A percentile compares a stretch with the other conserved stretches of the same genome.
phyloP scores from a whole-genome alignment of 1,140 invertebrate genomes.

The Drosophila nigromelanica region DNA sequence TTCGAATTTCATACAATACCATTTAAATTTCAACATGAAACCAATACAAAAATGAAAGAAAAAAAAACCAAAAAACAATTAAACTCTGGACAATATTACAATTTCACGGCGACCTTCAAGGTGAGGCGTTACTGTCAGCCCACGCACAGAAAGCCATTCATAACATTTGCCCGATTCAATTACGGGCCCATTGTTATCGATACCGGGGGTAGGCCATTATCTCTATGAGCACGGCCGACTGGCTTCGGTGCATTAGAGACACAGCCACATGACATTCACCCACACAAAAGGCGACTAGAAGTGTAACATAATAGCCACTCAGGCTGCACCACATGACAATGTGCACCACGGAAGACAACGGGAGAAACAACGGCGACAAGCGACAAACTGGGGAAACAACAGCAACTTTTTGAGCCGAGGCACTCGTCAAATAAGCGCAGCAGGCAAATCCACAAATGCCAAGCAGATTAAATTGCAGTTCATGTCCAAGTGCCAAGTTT shows the following conservation, averaged over 20 bases:
- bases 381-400: conserved; percentile 18
- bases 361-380: neutral
- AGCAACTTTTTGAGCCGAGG: conserved; percentile 12
- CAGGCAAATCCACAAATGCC: conserved; percentile 26
- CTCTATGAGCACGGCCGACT: conserved; percentile 36
- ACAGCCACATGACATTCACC: conserved; percentile 26
- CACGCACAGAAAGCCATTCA: conserved; percentile 64
- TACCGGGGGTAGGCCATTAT: conserved; percentile 46
- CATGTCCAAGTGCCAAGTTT: conserved; percentile 6
- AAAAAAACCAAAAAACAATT: conserved; percentile 45
- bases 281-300: conserved; percentile 28
- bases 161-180: conserved; percentile 60
- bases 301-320: conserved; percentile 42
- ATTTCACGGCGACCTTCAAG: conserved; percentile 57
- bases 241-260: conserved; percentile 29
- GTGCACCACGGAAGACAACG: conserved; percentile 42
- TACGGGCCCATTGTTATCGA: conserved; percentile 64
- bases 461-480: conserved; percentile 66
- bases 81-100: conserved; percentile 58
- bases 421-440: conserved; percentile 55
- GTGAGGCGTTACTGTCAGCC: conserved; percentile 26
- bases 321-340: conserved; percentile 10
- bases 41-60: conserved; percentile 8
- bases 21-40: conserved; percentile 44
- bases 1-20: conserved; percentile 25